Percentiles rank a stretch among this genome's conserved stretches.
Evolutionary conservation across 2,113 vertebrate species (phyloP).

Genomic region (Malaclemys terrapin): DNA sequence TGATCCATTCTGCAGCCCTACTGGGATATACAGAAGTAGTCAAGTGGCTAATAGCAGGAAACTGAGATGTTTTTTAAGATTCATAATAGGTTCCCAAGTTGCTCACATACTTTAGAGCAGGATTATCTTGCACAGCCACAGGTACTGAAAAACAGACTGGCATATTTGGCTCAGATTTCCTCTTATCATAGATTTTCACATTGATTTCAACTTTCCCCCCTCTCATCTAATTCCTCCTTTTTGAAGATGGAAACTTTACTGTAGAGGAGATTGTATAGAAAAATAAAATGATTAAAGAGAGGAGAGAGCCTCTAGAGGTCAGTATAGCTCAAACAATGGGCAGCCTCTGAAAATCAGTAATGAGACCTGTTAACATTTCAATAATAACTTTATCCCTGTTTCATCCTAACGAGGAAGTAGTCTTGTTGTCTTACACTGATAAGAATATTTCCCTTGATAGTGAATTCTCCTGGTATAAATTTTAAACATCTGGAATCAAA

Average conservation of each 20-base stretch:
- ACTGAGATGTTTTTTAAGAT: background rate
- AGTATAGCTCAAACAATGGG: constrained; percentile 44
- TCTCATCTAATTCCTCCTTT: background rate
- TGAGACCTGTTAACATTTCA: background rate
- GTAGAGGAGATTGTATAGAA: background rate
- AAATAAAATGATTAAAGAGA: background rate
- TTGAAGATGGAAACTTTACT: background rate
- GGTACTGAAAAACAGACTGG: background rate
- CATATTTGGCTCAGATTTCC: background rate
- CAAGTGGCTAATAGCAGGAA: background rate
- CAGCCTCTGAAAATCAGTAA: rapidly evolving
- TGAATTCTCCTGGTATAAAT: constrained; percentile 29
- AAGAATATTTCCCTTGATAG: constrained; percentile 29
- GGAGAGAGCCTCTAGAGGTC: constrained; percentile 66
- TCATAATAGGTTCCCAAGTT: background rate
- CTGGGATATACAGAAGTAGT: background rate
- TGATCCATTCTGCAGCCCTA: background rate
- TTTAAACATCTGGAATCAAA: constrained; percentile 59
- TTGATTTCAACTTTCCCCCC: background rate
- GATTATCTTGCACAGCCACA: background rate
- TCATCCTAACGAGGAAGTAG: constrained; percentile 36
- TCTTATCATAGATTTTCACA: background rate
- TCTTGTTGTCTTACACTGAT: background rate
- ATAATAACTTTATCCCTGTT: background rate
- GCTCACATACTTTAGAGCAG: background rate